A percentile compares a stretch with the other conserved stretches of the same genome.
Evolutionary conservation across 1,140 invertebrate genomes (phyloP).

Genomic region (Vanessa tameamea): DNA sequence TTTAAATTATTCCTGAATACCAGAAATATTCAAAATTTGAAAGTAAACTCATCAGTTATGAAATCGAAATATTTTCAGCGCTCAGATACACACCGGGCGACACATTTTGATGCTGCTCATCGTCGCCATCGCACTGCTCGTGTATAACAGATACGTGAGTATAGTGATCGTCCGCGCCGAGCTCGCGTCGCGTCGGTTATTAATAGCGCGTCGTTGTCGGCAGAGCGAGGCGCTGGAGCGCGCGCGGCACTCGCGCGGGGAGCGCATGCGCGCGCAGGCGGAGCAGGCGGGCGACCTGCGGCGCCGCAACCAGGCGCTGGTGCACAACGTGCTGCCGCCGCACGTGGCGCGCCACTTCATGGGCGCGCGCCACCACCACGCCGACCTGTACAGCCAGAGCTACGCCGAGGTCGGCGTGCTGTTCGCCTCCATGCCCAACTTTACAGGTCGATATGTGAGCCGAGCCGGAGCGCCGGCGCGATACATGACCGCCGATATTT

Average conservation of each 20-base stretch:
- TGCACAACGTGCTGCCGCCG: slow-evolving; percentile 92
- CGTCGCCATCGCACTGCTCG: slow-evolving; percentile 61
- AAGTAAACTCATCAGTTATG: no score
- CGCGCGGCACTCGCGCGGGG: slow-evolving; percentile 68
- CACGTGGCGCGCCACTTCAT: slow-evolving; percentile 96
- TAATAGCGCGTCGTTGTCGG: slow-evolving; percentile 17
- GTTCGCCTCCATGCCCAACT: slow-evolving; percentile 97
- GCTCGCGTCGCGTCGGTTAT: slow-evolving; percentile 13
- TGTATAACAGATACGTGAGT: slow-evolving; percentile 78
- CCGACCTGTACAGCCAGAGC: slow-evolving; percentile 96
- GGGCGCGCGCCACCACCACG: slow-evolving; percentile 89
- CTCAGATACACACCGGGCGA: slow-evolving; percentile 53
- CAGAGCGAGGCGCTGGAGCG: slow-evolving; percentile 66
- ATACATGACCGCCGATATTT: slow-evolving; percentile 26
- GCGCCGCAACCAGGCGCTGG: slow-evolving; percentile 92
- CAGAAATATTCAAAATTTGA: no score
- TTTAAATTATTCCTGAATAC: no score
- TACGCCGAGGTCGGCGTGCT: slow-evolving; percentile 95
- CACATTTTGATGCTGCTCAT: slow-evolving; percentile 71
- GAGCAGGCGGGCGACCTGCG: slow-evolving; percentile 93
- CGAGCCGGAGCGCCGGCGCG: neutral
- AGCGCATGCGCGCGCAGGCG: slow-evolving; percentile 85
- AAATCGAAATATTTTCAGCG: slow-evolving; percentile 44
- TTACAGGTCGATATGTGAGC: slow-evolving; percentile 83
- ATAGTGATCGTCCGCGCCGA: neutral